Base-by-base conservation (phyloP, 2,113 vertebrate species). In the Eulemur macaco region DNA sequence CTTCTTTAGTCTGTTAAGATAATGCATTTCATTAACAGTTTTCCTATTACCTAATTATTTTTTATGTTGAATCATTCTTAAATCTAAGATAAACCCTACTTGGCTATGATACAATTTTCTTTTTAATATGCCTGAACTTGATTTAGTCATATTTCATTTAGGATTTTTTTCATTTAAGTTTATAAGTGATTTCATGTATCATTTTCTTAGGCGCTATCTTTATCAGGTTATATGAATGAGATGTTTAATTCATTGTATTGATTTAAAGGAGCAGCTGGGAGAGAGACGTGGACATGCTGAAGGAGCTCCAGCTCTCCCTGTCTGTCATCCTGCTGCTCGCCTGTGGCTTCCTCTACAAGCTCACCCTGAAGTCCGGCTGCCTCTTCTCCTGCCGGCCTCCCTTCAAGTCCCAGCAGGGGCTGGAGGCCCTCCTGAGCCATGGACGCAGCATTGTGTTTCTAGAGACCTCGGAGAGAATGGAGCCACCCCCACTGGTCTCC, bases 391-490 rank as follows among this genome's bases (percentile, higher is more conserved):
- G 98, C 31, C 17, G 97, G 74, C 98, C 97, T 8, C 2, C 97
- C 86, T 45, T 96, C 87, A 98, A 97, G 82, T 88, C 89, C 14
- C 97, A 98, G 85, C 82, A 98, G 96, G 98, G 86, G 3, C 97
- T 50, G 0, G 98, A 98, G 91, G 96, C 96, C 42, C 91, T 99
- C 91, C 68, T 99, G 96, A 94, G 83, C 92, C 92, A 96, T 0
- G 97, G 98, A 7, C 98, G 68, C 21, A 96, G 98, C 90, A 98
- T 99, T 23, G 98, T 99, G 80, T 99, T 99, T 80, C 95, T 99
- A 86, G 99, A 99, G 97, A 99, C 98, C 0, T 99, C 98, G 0
- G 98, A 99, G 34, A 98, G 96, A 2, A 66, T 97, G 60, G 98
- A 99, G 86, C 98, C 98, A 0, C 73, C 98, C 7, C 96, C 98